These are phyloP conservation scores for Branchellion lobata DNA, from an alignment of 2,888 invertebrate species.

Conservation along the genomic window DNA sequence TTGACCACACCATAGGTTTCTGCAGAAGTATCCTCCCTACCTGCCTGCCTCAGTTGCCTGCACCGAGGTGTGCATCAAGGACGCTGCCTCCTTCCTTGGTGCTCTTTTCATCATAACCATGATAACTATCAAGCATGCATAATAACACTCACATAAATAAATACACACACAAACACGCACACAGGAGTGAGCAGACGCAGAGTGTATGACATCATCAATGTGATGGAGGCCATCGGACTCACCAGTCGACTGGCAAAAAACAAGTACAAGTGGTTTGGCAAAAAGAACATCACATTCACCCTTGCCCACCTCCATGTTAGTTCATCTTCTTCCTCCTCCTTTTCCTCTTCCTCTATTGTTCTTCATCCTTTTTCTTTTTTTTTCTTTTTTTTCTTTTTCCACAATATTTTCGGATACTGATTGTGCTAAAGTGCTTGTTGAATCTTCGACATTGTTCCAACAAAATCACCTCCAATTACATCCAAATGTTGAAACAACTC, in stretches of 20 bases:
- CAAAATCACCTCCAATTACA: no score
- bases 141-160: neutral
- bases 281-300: constrained; percentile 67
- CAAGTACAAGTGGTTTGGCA: constrained; percentile 73
- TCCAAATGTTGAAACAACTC: no score
- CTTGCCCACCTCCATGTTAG: constrained; percentile 68
- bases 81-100: constrained; percentile 52
- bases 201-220: constrained; percentile 75
- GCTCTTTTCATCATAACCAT: neutral
- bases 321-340: no score
- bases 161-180: neutral
- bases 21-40: constrained; percentile 58
- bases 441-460: no score
- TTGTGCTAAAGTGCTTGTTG: neutral
- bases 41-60: constrained; percentile 61
- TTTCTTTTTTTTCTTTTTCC: neutral
- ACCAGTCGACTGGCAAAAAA: constrained; percentile 69
- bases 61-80: constrained; percentile 68
- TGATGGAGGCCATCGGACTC: constrained; percentile 73
- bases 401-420: no score
- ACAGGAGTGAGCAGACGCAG: constrained; percentile 69
- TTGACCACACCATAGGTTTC: constrained; percentile 52
- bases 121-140: neutral
- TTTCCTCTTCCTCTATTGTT: no score
- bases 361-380: neutral